phyloP scores from a whole-genome alignment of 2,888 invertebrate genomes.

The Drosophila mercatorum region DNA sequence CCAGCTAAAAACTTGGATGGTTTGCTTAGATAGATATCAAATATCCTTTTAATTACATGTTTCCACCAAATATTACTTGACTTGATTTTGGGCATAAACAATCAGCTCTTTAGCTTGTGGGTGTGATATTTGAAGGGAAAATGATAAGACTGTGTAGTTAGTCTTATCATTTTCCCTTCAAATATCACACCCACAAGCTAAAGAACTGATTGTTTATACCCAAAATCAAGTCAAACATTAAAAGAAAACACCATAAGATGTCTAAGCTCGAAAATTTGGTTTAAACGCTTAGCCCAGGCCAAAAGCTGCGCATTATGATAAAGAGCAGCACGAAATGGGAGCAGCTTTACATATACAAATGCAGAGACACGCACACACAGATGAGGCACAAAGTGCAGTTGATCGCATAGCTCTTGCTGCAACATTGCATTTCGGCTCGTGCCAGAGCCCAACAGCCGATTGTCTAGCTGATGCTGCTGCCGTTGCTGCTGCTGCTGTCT shows the following conservation, averaged over 20 bases:
- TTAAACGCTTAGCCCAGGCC: conserved; percentile 1
- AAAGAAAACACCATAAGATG: not conserved
- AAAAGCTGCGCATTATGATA: conserved; percentile 19
- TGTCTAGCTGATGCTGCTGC: conserved; percentile 26
- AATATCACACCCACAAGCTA: not conserved
- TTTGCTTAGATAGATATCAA: too few relatives aligned
- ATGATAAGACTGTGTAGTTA: too few relatives aligned
- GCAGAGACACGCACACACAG: not conserved
- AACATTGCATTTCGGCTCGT: conserved; percentile 24
- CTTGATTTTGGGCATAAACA: not conserved
- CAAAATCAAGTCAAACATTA: not conserved
- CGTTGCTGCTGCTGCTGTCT: conserved; percentile 2
- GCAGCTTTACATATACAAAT: conserved; percentile 30
- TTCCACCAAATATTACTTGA: too few relatives aligned
- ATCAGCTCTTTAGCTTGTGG: not conserved
- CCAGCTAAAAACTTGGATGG: too few relatives aligned
- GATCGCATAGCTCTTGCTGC: conserved; percentile 23
- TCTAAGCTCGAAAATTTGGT: not conserved
- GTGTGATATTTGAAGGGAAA: not conserved
- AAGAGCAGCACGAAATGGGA: conserved; percentile 1
- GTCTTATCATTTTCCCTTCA: not conserved
- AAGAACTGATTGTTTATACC: not conserved
- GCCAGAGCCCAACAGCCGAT: not conserved
- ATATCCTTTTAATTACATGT: too few relatives aligned
- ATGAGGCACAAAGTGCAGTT: conserved; percentile 18